Evolutionary conservation across 2,888 invertebrate species (phyloP).

Genomic region (Apomyelois bistriatella): DNA sequence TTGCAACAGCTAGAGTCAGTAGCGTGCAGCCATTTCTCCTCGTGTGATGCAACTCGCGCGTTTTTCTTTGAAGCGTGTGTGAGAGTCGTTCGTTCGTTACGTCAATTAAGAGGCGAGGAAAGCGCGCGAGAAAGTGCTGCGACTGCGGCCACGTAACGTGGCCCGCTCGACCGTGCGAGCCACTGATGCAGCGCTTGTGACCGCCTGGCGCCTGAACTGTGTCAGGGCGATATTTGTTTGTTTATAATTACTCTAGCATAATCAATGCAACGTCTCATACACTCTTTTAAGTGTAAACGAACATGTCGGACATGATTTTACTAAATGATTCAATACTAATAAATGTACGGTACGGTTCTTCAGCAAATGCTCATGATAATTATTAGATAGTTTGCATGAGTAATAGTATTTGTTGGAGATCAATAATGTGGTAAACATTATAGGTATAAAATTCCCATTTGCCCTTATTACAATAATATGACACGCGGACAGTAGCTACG

Average conservation of each 20-base stretch:
- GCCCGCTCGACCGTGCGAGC: slow-evolving; percentile 41
- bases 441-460: too few species aligned
- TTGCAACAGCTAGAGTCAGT: slow-evolving; percentile 63
- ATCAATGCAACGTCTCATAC: slow-evolving; percentile 42
- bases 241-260: slow-evolving; percentile 53
- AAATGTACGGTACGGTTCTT: too few species aligned
- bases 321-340: too few species aligned
- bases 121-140: slow-evolving; percentile 71
- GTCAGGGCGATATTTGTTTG: slow-evolving; percentile 71
- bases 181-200: slow-evolving; percentile 34
- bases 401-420: too few species aligned
- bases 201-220: slow-evolving; percentile 44
- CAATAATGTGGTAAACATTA: too few species aligned
- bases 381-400: too few species aligned
- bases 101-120: slow-evolving; percentile 75
- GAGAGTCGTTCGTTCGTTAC: slow-evolving; percentile 74
- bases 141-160: slow-evolving; percentile 58
- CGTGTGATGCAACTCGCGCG: slow-evolving; percentile 71
- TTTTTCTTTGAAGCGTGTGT: slow-evolving; percentile 69
- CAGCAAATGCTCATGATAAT: too few species aligned
- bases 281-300: slow-evolving; percentile 14
- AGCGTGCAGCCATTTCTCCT: slow-evolving; percentile 75
- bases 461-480: too few species aligned
- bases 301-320: background rate
- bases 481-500: background rate